Base-by-base conservation (phyloP, 37 sponge, comb jelly and placozoan genomes). In the Chondrosia reniformis region DNA sequence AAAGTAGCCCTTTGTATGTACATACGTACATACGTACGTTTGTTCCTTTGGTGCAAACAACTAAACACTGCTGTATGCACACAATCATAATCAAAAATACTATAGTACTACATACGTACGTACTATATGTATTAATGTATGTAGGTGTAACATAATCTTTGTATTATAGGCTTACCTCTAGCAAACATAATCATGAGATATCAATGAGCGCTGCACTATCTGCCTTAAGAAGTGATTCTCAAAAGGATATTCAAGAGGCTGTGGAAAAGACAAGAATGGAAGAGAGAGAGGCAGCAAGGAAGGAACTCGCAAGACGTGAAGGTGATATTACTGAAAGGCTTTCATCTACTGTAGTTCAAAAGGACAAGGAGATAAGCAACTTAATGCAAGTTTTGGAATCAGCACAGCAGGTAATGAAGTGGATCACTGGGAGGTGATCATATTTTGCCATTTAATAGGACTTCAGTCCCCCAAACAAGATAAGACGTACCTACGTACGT, bases 111-210 rank as follows among this genome's bases (percentile, higher is more conserved):
- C n/a, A 13, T 59, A 59, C 61, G 61, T 59, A 59, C 17, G n/a
- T 59, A 59, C 28, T 7, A 19, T 19, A 30, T 30, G n/a, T 49
- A 10, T 15, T 49, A 15, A 10, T 49, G 52, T 49, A 15, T 49
- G 15, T 15, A 49, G 52, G 10, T 49, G 15, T 19, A 10, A 10
- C 10, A 10, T 49, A 10, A 19, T 10, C 15, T 49, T 49, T 49
- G 52, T 49, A 15, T 49, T 49, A 21, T 19, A 69, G 72, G 72
- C 4, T 69, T 21, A n/a, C 41, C 22, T 24, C 72, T 40, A 10
- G 17, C 1, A 37, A 69, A 25, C 72, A 40, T 39, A 44, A 69
- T 40, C 72, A 69, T 40, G 72, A 69, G 36, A 44, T 69, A 44
- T 36, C 72, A 21, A 34, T 30, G 72, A 33, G 36, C 15, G 72